A percentile compares a stretch with the other conserved stretches of the same genome.
These are phyloP conservation scores for Acromyrmex charruanus DNA, from an alignment of 1,140 invertebrate genomes.

Conservation along the genomic window DNA sequence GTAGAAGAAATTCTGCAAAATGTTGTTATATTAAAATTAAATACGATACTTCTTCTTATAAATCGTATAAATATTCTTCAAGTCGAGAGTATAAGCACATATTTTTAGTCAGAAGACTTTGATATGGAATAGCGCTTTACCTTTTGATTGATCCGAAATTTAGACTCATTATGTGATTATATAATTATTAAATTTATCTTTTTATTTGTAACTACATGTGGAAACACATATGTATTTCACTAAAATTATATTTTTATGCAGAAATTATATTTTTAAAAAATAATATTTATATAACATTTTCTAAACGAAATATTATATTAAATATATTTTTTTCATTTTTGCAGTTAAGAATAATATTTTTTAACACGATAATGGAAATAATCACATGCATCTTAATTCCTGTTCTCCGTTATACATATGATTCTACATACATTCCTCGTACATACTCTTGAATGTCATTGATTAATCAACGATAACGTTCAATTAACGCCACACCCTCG, in stretches of 20 bases:
- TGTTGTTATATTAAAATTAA: not conserved
- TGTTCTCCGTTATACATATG: not conserved
- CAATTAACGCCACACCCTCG: slow-evolving; percentile 46
- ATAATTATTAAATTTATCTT: slow-evolving; percentile 16
- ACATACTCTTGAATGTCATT: slow-evolving; percentile 6
- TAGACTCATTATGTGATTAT: not conserved
- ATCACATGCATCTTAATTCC: not conserved
- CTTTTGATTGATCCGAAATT: not conserved
- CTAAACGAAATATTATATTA: slow-evolving; percentile 3
- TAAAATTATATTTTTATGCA: not conserved
- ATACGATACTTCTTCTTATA: not conserved
- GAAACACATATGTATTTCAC: not conserved
- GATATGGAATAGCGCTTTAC: not conserved
- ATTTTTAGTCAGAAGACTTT: not conserved
- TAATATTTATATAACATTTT: not conserved
- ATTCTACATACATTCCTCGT: not conserved
- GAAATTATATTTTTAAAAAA: not conserved
- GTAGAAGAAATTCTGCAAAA: not conserved
- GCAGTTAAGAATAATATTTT: not conserved
- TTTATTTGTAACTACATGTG: not conserved
- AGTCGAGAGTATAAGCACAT: not conserved
- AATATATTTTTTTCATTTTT: not conserved
- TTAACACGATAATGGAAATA: not conserved
- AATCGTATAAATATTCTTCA: slow-evolving; percentile 1
- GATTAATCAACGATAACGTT: slow-evolving; percentile 38